Evolutionary conservation across 1,140 invertebrate species (phyloP), one percentile per base, ranked within the genome.

Genomic region (Acromyrmex heyeri): DNA sequence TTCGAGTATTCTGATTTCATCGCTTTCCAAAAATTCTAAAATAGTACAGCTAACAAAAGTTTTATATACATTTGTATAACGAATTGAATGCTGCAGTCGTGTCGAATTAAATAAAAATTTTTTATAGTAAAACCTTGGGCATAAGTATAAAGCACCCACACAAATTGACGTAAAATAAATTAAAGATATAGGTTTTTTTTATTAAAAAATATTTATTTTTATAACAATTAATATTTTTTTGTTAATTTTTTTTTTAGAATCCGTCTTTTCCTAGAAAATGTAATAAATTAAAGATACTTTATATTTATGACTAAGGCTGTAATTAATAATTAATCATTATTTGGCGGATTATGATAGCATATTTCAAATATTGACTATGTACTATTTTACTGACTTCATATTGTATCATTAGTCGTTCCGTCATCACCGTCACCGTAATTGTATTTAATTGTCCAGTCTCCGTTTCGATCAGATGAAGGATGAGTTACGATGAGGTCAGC

Each of bases 391-490:
- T 86, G 65, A 85, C 64, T 70, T 76, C 55, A 53, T 72, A 85
- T 88, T 76, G 88, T 73, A 82, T 89, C 72, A 88, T 89, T 89
- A 69, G 65, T 69, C 64, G 72, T 59, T 65, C 67, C 81, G 34
- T 79, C 55, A 34, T 65, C 55, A 50, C 59, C 78, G 73, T 85
- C 83, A 83, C 10, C 21, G 64, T 89, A 88, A 89, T 89, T 89
- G 81, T 55, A 21, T 89, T 89, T 89, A 89, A 89, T 89, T 88
- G 87, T 88, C 21, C 57, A 73, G 81, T 70, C 65, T 59, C 69
- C 82, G 34, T 79, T 89, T 70, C 70, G 83, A 90, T 86, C 85
- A 72, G 75, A 82, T 70, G 85, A 86, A 18, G 48, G 30, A 85
- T 88, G 81, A 88, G 30, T 81, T 88, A 70, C 27, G 79, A 53